These are phyloP conservation scores for Callocephalon fimbriatum DNA, from an alignment of 2,113 vertebrate genomes.

Conservation along the genomic window DNA sequence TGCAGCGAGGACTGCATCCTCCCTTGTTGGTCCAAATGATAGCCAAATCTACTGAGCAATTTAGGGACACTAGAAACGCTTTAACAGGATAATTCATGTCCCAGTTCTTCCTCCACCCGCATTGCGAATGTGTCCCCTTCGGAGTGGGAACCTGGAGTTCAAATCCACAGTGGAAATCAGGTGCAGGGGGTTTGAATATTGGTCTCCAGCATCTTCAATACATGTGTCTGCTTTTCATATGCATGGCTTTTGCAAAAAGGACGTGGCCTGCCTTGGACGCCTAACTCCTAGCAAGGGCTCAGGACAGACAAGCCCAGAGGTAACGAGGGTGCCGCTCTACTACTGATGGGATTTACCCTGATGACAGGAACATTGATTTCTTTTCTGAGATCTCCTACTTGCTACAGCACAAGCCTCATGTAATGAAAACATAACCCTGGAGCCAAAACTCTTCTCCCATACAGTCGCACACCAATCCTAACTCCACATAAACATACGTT, in stretches of 20 bases:
- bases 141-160: neutral
- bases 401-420: neutral
- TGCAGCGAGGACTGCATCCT: neutral
- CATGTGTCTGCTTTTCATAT: rapidly evolving
- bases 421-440: neutral
- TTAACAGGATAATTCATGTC: neutral
- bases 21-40: rapidly evolving
- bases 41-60: neutral
- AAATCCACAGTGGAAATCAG: rapidly evolving
- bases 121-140: rapidly evolving
- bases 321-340: neutral
- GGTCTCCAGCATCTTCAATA: rapidly evolving
- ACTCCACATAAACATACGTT: neutral
- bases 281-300: neutral
- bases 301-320: neutral
- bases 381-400: neutral
- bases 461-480: neutral
- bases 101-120: neutral
- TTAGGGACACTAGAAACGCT: neutral
- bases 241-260: neutral
- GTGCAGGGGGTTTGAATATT: neutral
- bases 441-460: slow-evolving; percentile 25
- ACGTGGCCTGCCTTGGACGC: neutral
- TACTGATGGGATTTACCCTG: rapidly evolving
- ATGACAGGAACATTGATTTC: neutral